phyloP scores from a whole-genome alignment of 2,113 vertebrate species.

The Sebastes schlegelii region DNA sequence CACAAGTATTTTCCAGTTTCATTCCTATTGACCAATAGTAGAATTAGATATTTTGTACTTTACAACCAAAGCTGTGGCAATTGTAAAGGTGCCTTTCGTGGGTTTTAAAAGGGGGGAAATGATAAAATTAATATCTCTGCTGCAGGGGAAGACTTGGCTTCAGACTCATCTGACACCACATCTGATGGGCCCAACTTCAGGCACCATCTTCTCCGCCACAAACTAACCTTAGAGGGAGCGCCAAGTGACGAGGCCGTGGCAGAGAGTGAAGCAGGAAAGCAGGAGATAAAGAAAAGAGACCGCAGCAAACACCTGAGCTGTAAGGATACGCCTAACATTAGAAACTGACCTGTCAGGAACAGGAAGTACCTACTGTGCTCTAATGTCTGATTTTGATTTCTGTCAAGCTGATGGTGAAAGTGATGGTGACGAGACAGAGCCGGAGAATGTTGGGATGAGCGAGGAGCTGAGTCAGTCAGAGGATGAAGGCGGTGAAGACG shows the following conservation, averaged over 20 bases:
- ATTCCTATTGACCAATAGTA: background rate
- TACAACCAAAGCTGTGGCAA: background rate
- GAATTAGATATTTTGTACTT: background rate
- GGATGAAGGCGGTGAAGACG: conserved; percentile 84
- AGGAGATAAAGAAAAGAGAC: conserved; percentile 67
- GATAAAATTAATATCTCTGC: conserved; percentile 1
- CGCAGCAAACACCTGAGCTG: background rate
- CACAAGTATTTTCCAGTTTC: conserved; percentile 11
- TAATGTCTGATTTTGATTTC: conserved; percentile 48
- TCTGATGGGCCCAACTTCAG: conserved; percentile 80
- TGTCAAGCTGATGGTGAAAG: conserved; percentile 69
- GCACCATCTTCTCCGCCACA: conserved; percentile 91
- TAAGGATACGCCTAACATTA: conserved; percentile 24
- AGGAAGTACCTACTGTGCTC: background rate
- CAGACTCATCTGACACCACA: conserved; percentile 79
- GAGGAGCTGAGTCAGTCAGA: conserved; percentile 86
- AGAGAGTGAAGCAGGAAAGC: conserved; percentile 75
- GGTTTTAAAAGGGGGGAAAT: background rate
- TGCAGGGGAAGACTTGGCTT: conserved; percentile 52
- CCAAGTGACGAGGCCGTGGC: conserved; percentile 80
- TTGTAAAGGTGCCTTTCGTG: background rate
- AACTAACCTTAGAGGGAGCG: conserved; percentile 85
- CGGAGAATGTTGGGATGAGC: conserved; percentile 82
- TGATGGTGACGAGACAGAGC: conserved; percentile 67
- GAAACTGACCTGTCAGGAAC: background rate